phyloP scores from a whole-genome alignment of 2,888 invertebrate genomes.

The Piscicola geometra region DNA sequence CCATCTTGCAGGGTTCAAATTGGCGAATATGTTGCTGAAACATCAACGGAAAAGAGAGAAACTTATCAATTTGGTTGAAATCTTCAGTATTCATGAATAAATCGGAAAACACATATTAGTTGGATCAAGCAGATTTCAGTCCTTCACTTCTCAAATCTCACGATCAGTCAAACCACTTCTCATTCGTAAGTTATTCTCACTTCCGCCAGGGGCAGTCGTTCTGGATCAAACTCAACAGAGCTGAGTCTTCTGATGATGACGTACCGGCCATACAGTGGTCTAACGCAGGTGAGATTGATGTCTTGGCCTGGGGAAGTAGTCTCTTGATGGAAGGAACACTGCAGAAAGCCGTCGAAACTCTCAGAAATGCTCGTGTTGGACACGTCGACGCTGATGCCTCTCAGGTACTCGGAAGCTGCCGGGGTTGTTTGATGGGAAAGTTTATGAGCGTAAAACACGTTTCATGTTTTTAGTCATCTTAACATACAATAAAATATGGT shows the following conservation, averaged over 20 bases:
- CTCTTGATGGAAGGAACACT: not conserved
- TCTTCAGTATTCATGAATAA: too few relatives aligned
- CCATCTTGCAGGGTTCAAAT: too few relatives aligned
- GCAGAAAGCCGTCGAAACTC: not conserved
- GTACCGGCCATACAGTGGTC: not conserved
- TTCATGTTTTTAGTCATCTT: too few relatives aligned
- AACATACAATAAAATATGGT: too few relatives aligned
- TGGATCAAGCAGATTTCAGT: too few relatives aligned
- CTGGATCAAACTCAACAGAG: not conserved
- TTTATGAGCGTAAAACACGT: too few relatives aligned
- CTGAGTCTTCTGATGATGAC: not conserved
- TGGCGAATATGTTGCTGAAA: too few relatives aligned
- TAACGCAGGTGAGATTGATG: not conserved
- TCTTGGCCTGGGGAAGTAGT: not conserved
- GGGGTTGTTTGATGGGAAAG: not conserved
- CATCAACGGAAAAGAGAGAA: too few relatives aligned
- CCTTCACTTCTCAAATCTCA: too few relatives aligned
- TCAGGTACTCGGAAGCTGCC: not conserved
- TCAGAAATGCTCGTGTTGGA: not conserved
- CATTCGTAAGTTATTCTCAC: not conserved
- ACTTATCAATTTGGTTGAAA: too few relatives aligned
- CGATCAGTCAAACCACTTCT: not conserved
- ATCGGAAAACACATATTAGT: too few relatives aligned
- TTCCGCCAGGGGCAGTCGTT: not conserved
- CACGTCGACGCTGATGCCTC: not conserved